A percentile compares a stretch with the other conserved stretches of the same genome.
Evolutionary conservation across 2,113 vertebrate genomes (phyloP).

Genomic region (Ptychochromis oligacanthus): DNA sequence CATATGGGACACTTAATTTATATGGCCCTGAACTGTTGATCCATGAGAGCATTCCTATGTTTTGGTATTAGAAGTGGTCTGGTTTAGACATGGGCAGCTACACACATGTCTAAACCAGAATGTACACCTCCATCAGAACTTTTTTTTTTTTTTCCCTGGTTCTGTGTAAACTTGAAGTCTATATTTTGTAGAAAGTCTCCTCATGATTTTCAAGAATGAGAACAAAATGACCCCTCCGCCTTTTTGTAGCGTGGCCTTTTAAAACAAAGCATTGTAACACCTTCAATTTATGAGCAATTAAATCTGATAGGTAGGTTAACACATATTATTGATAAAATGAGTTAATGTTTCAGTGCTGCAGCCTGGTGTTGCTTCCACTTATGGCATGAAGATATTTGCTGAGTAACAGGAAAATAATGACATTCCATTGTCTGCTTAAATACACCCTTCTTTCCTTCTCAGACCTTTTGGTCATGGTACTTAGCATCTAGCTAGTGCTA

Average conservation of each 20-base stretch:
- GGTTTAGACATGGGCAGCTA: fast-evolving
- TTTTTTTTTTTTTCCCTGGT: not conserved
- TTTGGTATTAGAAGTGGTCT: not conserved
- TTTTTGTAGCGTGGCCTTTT: not conserved
- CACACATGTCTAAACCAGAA: not conserved
- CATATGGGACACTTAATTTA: not conserved
- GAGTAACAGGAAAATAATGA: no score
- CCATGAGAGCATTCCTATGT: not conserved
- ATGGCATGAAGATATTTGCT: no score
- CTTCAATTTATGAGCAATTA: not conserved
- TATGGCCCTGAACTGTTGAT: not conserved
- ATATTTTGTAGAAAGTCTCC: not conserved
- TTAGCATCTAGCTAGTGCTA: no score
- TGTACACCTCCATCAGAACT: not conserved
- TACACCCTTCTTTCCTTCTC: no score
- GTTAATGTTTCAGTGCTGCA: no score
- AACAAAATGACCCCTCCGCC: not conserved
- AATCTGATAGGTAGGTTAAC: not conserved
- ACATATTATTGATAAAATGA: no score
- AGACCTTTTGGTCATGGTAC: no score
- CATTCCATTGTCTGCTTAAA: no score
- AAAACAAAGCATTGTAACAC: not conserved
- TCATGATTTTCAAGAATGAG: not conserved
- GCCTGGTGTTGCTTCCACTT: no score
- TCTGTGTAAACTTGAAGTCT: not conserved